Conservation (phyloP, 1,140 invertebrate species). For the Rhyacophila brunnea region DNA sequence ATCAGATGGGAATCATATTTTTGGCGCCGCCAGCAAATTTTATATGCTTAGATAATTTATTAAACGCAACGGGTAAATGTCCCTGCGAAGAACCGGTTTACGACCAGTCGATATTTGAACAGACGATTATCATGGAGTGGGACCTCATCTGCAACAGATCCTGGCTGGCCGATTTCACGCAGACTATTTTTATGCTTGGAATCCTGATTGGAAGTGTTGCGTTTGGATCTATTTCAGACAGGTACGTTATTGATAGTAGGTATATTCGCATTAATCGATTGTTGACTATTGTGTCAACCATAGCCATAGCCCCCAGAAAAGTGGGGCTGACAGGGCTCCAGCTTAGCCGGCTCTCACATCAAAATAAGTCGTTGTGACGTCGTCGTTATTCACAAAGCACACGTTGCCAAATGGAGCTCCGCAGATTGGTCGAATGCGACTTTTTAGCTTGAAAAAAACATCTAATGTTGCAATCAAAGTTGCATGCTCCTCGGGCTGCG, state of each 20-base stretch:
- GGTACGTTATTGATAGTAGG: constrained; percentile 36
- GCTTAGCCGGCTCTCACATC: too few relatives aligned
- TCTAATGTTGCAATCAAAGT: too few relatives aligned
- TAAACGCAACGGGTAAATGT: constrained; percentile 39
- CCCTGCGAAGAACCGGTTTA: constrained; percentile 60
- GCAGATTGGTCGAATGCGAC: too few relatives aligned
- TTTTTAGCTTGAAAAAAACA: too few relatives aligned
- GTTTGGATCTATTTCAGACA: constrained; percentile 52
- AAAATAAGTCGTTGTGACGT: too few relatives aligned
- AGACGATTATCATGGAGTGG: constrained; percentile 73
- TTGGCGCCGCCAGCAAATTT: constrained; percentile 58
- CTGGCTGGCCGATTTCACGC: constrained; percentile 66
- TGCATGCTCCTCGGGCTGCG: too few relatives aligned
- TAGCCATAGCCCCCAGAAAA: too few relatives aligned
- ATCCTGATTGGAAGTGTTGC: constrained; percentile 47
- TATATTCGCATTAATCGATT: too few relatives aligned
- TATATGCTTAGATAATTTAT: constrained; percentile 41
- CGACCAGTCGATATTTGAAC: constrained; percentile 62
- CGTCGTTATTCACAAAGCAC: too few relatives aligned
- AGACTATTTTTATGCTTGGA: constrained; percentile 55
- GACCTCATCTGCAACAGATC: constrained; percentile 66
- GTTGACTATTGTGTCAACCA: too few relatives aligned
- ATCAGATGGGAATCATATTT: constrained; percentile 66
- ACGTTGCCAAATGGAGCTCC: too few relatives aligned
- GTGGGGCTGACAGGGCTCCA: too few relatives aligned